Base-by-base conservation (phyloP, 2,888 invertebrate species). In the Drosophila macrothrix region DNA sequence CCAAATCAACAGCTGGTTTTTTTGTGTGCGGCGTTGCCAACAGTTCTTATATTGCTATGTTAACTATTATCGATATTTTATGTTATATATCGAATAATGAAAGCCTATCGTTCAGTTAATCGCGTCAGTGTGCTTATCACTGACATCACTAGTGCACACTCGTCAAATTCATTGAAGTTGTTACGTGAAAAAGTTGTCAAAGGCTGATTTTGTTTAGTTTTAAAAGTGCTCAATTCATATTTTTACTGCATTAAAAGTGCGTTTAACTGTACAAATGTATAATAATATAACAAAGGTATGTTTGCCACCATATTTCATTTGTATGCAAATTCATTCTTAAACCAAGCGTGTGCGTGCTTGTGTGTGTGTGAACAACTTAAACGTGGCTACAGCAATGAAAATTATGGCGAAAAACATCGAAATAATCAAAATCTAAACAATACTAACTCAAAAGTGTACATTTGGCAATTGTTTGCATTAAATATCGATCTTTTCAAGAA, bases 171-270 rank as follows among this genome's bases (percentile, higher is more conserved):
- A 65, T 76, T 59, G 72, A 73, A 87, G 89, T 82, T 78, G 90
- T 87, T 87, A 87, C 90, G 88, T 87, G 88, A 78, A 83, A 78
- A 79, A 80, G 49, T 87, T 84, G 80, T 84, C 80, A 78, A 77
- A 73, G 79, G 79, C 64, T 77, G 67, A 67, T 62, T 71, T 74
- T 71, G 58, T 64, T 72, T 72, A 69, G 64, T 83, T 84, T 46
- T 25, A 46, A 66, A 78, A 89, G 89, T 87, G 85, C 68, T 82
- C 68, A 72, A 68, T 73, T 63, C 67, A 62, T 63, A 62, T 67
- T 65, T 73, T 67, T 54, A 55, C 46, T 53, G 72, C 74, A 61
- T 52, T 74, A 76, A 81, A 81, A 90, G 76, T 87, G 80, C 66
- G 65, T 72, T 73, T 41, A 80, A 80, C 60, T 74, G 56, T 88